A percentile compares a stretch with the other conserved stretches of the same genome.
These are phyloP conservation scores for Chaitophorus viminalis DNA, from an alignment of 2,888 invertebrate species.

Conservation along the genomic window DNA sequence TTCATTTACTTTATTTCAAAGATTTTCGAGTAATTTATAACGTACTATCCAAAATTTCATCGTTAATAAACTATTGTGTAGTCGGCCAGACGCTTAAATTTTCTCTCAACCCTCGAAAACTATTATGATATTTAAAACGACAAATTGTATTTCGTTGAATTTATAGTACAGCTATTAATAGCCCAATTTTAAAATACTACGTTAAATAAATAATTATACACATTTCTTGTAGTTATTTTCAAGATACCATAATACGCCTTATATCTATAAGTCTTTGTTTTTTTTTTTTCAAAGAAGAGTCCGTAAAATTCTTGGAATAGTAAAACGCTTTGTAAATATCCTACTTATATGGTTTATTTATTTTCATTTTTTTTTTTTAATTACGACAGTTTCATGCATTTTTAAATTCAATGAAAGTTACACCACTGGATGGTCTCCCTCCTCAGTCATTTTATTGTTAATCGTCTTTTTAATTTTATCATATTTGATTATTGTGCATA, in stretches of 20 bases:
- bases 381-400: no score
- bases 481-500: no score
- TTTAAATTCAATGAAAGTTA: no score
- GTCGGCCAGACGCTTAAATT: not conserved
- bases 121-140: not conserved
- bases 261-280: not conserved
- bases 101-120: not conserved
- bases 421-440: no score
- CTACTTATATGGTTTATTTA: not conserved
- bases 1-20: no score
- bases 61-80: not conserved
- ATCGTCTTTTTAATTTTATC: no score
- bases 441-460: no score
- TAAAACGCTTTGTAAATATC: not conserved
- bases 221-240: not conserved
- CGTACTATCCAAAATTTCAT: not conserved
- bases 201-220: not conserved
- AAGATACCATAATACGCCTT: not conserved
- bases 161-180: not conserved
- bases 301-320: not conserved
- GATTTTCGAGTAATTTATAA: not conserved
- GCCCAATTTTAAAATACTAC: not conserved
- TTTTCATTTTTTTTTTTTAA: no score
- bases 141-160: not conserved
- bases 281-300: not conserved